Evolutionary conservation across 1,140 invertebrate genomes (phyloP).

Genomic region (Hestina assimilis): DNA sequence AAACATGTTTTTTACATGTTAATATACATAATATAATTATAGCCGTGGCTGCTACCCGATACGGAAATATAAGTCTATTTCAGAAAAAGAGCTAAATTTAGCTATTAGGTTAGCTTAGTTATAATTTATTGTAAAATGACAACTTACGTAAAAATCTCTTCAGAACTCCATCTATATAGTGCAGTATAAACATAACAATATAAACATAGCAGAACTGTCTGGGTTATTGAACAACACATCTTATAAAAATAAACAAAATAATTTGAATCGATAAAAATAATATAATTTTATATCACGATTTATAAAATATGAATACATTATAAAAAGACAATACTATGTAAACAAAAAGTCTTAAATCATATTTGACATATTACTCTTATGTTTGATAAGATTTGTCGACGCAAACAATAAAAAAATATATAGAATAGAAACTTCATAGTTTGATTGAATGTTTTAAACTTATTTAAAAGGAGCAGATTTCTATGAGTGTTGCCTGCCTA

Average conservation of each 20-base stretch:
- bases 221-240: slow-evolving; percentile 5
- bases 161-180: slow-evolving; percentile 15
- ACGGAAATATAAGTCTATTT: too few relatives aligned
- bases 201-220: not conserved
- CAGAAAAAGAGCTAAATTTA: too few relatives aligned
- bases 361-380: slow-evolving; percentile 1
- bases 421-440: too few relatives aligned
- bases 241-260: slow-evolving; percentile 18
- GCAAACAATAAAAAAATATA: too few relatives aligned
- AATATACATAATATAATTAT: too few relatives aligned
- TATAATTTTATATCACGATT: not conserved
- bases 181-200: slow-evolving; percentile 23
- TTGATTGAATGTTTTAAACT: too few relatives aligned
- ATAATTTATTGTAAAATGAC: too few relatives aligned
- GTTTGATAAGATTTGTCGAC: not conserved
- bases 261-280: not conserved
- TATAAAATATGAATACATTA: not conserved
- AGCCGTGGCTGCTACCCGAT: too few relatives aligned
- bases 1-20: too few relatives aligned
- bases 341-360: not conserved
- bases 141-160: slow-evolving; percentile 9
- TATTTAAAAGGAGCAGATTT: too few relatives aligned
- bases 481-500: too few relatives aligned
- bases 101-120: too few relatives aligned
- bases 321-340: not conserved